These are phyloP conservation scores for Mythimna vitellina DNA, from an alignment of 2,888 invertebrate genomes.

Conservation along the genomic window DNA sequence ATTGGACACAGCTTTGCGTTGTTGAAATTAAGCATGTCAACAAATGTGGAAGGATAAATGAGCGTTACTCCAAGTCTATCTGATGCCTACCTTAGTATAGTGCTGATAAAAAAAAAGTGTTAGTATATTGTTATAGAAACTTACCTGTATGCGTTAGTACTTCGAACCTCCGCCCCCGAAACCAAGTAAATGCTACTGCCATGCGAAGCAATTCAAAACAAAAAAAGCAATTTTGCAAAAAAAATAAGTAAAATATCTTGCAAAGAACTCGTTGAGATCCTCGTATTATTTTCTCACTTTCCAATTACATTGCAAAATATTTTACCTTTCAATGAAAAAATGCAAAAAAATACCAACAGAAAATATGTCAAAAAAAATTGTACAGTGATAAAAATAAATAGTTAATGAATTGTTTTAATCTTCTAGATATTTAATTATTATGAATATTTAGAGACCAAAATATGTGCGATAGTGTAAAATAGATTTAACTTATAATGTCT, in stretches of 20 bases:
- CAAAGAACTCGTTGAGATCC: neutral
- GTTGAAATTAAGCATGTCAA: too few relatives aligned
- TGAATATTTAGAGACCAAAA: too few relatives aligned
- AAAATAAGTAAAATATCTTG: constrained; percentile 17
- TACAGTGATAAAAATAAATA: neutral
- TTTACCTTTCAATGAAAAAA: neutral
- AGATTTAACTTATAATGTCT: too few relatives aligned
- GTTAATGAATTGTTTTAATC: neutral
- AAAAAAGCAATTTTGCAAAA: constrained; percentile 29
- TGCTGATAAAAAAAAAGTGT: constrained; percentile 8
- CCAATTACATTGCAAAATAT: constrained; percentile 10
- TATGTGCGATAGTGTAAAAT: too few relatives aligned
- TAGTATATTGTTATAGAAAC: constrained; percentile 30
- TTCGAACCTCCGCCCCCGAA: constrained; percentile 72
- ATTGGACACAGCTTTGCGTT: too few relatives aligned
- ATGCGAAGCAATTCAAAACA: constrained; percentile 61
- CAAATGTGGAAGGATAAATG: too few relatives aligned
- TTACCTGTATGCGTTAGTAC: constrained; percentile 70
- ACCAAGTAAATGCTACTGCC: constrained; percentile 73
- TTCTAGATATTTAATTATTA: neutral
- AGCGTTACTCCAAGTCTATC: too few relatives aligned
- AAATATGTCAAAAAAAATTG: neutral
- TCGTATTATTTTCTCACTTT: neutral
- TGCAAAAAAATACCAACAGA: neutral
- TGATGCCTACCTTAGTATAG: too few relatives aligned